These are phyloP conservation scores for Neodiprion virginianus DNA, from an alignment of 1,140 invertebrate genomes.

Conservation along the genomic window DNA sequence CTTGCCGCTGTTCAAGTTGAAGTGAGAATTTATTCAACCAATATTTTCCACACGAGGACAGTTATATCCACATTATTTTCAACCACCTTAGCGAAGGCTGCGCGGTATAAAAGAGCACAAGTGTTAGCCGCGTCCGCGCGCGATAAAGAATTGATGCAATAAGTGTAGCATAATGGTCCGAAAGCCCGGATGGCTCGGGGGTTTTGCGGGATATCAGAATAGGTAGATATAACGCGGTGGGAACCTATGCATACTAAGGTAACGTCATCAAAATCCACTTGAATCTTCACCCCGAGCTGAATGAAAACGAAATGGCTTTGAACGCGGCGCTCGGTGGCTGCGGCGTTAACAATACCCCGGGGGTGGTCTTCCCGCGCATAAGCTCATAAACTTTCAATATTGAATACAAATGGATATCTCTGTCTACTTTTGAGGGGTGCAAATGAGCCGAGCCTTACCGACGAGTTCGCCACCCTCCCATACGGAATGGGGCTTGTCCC, in stretches of 20 bases:
- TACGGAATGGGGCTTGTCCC: neutral
- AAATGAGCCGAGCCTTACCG: slow-evolving; percentile 49
- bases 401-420: slow-evolving; percentile 61
- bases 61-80: too few relatives aligned
- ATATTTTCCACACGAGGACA: too few relatives aligned
- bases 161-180: neutral
- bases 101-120: too few relatives aligned
- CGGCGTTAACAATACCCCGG: slow-evolving; percentile 29
- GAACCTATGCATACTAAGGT: slow-evolving; percentile 55
- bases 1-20: too few relatives aligned
- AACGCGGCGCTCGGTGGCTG: neutral
- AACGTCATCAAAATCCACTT: slow-evolving; percentile 57
- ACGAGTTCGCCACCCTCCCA: neutral
- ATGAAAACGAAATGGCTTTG: slow-evolving; percentile 56
- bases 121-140: neutral
- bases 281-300: slow-evolving; percentile 45
- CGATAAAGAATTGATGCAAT: neutral
- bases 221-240: neutral
- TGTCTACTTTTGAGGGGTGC: slow-evolving; percentile 44
- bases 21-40: too few relatives aligned
- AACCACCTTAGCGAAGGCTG: neutral
- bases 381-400: slow-evolving; percentile 63
- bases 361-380: slow-evolving; percentile 47
- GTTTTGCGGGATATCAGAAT: neutral
- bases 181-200: neutral